Conservation (phyloP, 2,888 invertebrate genomes). For the Eucera pruinosa region DNA sequence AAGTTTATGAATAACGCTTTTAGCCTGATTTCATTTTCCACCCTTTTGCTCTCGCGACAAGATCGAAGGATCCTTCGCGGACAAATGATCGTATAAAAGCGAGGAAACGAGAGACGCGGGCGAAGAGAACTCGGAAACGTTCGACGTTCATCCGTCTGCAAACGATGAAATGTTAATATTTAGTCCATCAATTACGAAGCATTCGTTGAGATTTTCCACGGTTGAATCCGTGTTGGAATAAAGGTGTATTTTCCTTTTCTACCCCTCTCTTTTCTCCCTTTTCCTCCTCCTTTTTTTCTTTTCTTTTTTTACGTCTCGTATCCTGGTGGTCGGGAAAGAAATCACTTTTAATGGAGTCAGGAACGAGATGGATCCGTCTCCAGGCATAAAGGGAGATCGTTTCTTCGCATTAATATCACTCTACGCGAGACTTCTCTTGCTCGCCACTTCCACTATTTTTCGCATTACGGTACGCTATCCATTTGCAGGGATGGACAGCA, state of each 20-base stretch:
- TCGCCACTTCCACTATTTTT: constrained; percentile 60
- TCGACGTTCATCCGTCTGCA: constrained; percentile 37
- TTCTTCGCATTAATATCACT: constrained; percentile 70
- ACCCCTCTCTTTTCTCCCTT: neutral
- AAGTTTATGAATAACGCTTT: constrained; percentile 4
- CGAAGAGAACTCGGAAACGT: neutral
- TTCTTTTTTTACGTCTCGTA: neutral
- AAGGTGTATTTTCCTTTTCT: constrained; percentile 24
- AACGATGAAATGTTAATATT: constrained; percentile 56
- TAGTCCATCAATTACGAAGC: constrained; percentile 59
- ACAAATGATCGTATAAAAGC: constrained; percentile 30
- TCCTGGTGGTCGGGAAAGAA: constrained; percentile 38
- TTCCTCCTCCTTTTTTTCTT: neutral
- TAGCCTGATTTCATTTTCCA: constrained; percentile 8
- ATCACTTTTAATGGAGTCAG: constrained; percentile 65
- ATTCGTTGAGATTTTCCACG: constrained; percentile 39
- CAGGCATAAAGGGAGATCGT: constrained; percentile 64
- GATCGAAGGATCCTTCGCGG: neutral
- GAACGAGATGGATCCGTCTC: constrained; percentile 51
- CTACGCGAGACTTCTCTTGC: constrained; percentile 55
- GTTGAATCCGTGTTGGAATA: constrained; percentile 23
- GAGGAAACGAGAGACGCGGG: too few relatives aligned
- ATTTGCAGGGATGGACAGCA: constrained; percentile 54
- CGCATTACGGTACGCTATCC: constrained; percentile 63
- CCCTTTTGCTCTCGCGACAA: neutral